Percentiles rank a stretch among this genome's conserved stretches.
Conservation (phyloP, 92 coral and sea anemone genomes). For the Blastomussa wellsi region DNA sequence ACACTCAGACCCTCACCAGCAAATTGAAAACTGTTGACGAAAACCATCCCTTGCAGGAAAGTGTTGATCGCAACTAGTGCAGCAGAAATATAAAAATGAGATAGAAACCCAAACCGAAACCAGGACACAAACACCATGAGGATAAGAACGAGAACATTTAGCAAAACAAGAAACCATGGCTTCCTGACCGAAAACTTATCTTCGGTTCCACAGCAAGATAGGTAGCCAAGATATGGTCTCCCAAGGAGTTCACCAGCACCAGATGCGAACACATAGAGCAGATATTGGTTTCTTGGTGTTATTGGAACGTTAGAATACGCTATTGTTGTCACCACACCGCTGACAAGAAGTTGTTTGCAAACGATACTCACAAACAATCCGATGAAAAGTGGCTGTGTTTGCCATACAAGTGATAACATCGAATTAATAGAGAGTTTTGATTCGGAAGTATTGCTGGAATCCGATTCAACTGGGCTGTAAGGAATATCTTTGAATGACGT, state of each 20-base stretch:
- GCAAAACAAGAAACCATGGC: neutral
- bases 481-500: slow-evolving; percentile 13
- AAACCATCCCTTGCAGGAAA: neutral
- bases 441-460: neutral
- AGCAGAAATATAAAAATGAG: neutral
- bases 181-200: neutral
- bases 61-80: neutral
- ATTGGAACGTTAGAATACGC: neutral
- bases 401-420: neutral
- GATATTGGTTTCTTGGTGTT: slow-evolving; percentile 20
- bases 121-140: neutral
- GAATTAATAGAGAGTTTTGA: neutral
- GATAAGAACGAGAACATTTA: neutral
- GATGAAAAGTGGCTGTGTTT: neutral
- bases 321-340: slow-evolving; percentile 3
- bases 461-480: neutral
- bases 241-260: slow-evolving; percentile 2
- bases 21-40: neutral
- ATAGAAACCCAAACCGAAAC: slow-evolving; percentile 13
- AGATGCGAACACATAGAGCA: slow-evolving; percentile 1
- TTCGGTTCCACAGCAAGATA: neutral
- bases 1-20: neutral
- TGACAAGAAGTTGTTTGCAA: neutral
- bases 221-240: neutral
- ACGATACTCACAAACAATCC: neutral